phyloP scores from a whole-genome alignment of 2,888 invertebrate genomes.

The Nesidiocoris tenuis region DNA sequence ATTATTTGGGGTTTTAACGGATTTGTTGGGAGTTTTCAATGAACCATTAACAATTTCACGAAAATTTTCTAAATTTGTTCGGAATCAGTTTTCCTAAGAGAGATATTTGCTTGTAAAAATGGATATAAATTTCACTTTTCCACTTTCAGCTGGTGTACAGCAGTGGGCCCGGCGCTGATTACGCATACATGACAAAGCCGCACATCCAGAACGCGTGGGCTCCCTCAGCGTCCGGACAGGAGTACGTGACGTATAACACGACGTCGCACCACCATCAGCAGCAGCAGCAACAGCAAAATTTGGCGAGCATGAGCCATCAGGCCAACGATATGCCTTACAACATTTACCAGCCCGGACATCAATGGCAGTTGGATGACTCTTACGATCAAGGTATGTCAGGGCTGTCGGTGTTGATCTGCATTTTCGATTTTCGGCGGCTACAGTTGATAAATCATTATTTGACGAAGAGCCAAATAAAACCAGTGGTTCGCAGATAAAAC shows the following conservation, averaged over 20 bases:
- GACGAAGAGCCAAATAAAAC: too few relatives aligned
- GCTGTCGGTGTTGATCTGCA: too few relatives aligned
- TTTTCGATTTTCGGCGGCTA: too few relatives aligned
- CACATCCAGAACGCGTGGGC: constrained; percentile 16
- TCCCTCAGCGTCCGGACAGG: not conserved
- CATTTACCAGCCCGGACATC: constrained; percentile 37
- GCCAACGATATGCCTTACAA: constrained; percentile 31
- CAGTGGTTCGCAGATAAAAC: too few relatives aligned
- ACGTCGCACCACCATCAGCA: constrained; percentile 2
- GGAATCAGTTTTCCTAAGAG: too few relatives aligned
- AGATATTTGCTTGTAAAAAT: too few relatives aligned
- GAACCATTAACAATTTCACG: too few relatives aligned
- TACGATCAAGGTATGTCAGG: constrained; percentile 46
- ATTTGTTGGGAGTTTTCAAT: too few relatives aligned
- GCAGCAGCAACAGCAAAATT: constrained; percentile 7
- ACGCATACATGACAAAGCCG: constrained; percentile 24
- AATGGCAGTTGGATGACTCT: constrained; percentile 45
- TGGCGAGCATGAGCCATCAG: too few relatives aligned
- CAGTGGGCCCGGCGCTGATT: constrained; percentile 11
- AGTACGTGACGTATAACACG: constrained; percentile 15
- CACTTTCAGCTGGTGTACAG: constrained; percentile 22
- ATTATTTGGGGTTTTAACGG: too few relatives aligned
- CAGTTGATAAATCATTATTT: not conserved
- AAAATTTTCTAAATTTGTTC: too few relatives aligned
- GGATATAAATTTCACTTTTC: too few relatives aligned